Percentiles rank a stretch among this genome's conserved stretches.
phyloP scores from a whole-genome alignment of 1,140 invertebrate genomes.

The Ostrea denselamellosa region DNA sequence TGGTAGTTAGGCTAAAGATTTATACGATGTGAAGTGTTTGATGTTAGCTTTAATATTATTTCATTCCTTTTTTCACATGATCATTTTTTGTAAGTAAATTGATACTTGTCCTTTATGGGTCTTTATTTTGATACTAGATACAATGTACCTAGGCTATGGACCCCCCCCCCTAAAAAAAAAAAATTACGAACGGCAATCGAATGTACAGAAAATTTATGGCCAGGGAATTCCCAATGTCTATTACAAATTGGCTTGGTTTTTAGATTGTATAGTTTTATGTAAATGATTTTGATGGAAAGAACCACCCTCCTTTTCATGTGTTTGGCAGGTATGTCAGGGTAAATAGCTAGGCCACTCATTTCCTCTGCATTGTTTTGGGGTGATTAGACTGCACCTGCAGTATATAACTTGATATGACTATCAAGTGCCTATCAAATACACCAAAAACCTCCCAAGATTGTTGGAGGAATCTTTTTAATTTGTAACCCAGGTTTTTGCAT shows the following conservation, averaged over 20 bases:
- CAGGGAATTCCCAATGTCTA: background rate
- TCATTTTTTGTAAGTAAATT: slow-evolving; percentile 21
- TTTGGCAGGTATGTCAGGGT: slow-evolving; percentile 26
- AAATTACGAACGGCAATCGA: background rate
- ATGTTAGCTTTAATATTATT: slow-evolving; percentile 33
- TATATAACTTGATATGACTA: slow-evolving; percentile 18
- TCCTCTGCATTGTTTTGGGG: slow-evolving; percentile 34
- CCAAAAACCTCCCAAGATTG: slow-evolving; percentile 7
- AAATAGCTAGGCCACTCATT: slow-evolving; percentile 29
- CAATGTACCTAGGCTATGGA: background rate
- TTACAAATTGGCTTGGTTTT: slow-evolving; percentile 1
- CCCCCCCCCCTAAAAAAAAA: background rate
- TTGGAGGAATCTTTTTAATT: slow-evolving; percentile 28
- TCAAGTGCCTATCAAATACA: slow-evolving; percentile 39
- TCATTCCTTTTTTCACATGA: slow-evolving; percentile 19
- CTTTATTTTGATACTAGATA: background rate
- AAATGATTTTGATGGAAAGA: background rate
- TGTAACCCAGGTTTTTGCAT: background rate
- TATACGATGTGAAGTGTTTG: background rate
- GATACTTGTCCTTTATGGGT: slow-evolving; percentile 20
- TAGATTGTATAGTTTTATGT: slow-evolving; percentile 23
- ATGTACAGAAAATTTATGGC: slow-evolving; percentile 13
- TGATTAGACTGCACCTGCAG: slow-evolving; percentile 36
- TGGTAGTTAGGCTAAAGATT: slow-evolving; percentile 5
- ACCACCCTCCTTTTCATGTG: background rate